A percentile compares a stretch with the other conserved stretches of the same genome.
Conservation (phyloP, 2,888 invertebrate species). For the Chloromyia formosa region DNA sequence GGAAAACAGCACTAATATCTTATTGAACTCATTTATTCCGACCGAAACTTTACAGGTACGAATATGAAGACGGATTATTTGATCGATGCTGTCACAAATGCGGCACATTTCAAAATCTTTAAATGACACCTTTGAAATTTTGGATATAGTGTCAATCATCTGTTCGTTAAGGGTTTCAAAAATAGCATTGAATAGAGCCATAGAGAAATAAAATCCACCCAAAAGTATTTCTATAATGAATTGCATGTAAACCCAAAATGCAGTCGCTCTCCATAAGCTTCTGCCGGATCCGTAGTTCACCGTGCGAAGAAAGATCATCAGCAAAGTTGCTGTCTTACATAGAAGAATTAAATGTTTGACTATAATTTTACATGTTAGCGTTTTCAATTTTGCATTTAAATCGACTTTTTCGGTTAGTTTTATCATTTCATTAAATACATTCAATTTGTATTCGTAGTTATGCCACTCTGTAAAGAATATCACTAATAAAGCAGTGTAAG, state of each 20-base stretch:
- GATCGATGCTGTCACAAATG: background rate
- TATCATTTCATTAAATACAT: background rate
- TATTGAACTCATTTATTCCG: background rate
- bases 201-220: background rate
- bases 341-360: background rate
- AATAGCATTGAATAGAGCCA: background rate
- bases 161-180: background rate
- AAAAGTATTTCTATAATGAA: background rate
- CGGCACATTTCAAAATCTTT: background rate
- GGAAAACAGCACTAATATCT: background rate
- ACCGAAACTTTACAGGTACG: background rate
- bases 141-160: background rate
- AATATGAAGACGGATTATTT: background rate
- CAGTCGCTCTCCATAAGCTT: background rate
- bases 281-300: background rate
- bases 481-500: background rate
- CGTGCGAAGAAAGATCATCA: background rate
- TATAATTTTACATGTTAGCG: background rate
- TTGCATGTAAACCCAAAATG: background rate
- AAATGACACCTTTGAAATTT: no score
- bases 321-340: background rate
- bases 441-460: background rate
- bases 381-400: background rate
- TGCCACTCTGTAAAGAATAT: background rate
- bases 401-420: background rate